Base-by-base conservation (phyloP, 1,140 invertebrate species). In the Drosophila bipectinata region DNA sequence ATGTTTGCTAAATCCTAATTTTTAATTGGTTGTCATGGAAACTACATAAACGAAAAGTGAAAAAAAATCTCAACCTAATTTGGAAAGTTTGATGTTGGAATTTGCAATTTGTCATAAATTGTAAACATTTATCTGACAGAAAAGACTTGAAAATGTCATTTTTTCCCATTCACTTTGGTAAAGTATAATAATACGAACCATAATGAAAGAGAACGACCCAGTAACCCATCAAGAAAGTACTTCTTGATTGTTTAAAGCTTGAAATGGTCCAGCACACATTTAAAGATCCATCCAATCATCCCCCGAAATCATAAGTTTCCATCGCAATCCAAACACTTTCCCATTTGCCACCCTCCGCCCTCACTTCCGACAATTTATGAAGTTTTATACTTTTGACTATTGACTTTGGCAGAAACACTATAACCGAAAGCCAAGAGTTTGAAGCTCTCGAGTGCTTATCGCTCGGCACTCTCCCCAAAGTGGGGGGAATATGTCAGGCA, bases 361-460 rank as follows among this genome's bases (percentile, higher is more conserved):
- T 7, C 12, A 9, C n/a, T 7, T 44, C 10, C 58, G 15, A 45
- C 63, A 39, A 71, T 69, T 71, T 71, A 71, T 71, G 64, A 71
- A 69, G 67, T 71, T 71, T 69, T 69, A 69, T 71, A 71, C 66
- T 57, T 41, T 44, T 69, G 67, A 71, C 67, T 71, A 71, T 71
- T 71, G 55, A 71, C 67, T 56, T 57, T 71, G 52, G 44, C 52
- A 28, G 66, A 71, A 69, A 71, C 67, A 71, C 64, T 69, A 49
- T 67, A 44, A 57, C 3, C 67, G 52, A 69, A 41, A 57, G 64
- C 64, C 60, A 67, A 15, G 59, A 49, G 41, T 4, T 37, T 24
- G 26, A 37, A 45, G 39, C 30, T 68, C 28, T 37, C 49, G 49
- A 68, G 63, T 68, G 49, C 66, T 68, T 66, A 68, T 68, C 48